phyloP scores from a whole-genome alignment of 2,113 vertebrate species.

The Sisor rabdophorus region DNA sequence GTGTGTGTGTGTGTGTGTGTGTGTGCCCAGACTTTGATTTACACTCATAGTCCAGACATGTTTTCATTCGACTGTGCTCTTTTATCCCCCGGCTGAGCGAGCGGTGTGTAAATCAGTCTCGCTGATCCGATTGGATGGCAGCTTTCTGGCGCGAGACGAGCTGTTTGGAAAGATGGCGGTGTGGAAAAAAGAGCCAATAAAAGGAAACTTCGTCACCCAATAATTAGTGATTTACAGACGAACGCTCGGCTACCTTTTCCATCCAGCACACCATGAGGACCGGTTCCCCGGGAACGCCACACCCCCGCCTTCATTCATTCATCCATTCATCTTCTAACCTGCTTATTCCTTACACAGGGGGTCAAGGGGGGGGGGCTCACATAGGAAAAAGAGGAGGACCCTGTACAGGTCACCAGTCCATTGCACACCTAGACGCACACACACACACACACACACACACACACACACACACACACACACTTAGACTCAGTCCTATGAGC shows the following conservation, averaged over 20 bases:
- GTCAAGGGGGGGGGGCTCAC: too few species aligned
- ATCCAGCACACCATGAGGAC: slow-evolving; percentile 35
- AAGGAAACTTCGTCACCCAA: slow-evolving; percentile 49
- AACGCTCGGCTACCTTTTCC: slow-evolving; percentile 38
- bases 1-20: slow-evolving; percentile 32
- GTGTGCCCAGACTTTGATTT: slow-evolving; percentile 54
- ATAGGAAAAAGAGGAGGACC: too few species aligned
- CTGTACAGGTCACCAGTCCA: too few species aligned
- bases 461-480: too few species aligned
- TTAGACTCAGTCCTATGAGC: too few species aligned
- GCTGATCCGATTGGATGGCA: slow-evolving; percentile 54
- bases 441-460: too few species aligned
- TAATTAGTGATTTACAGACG: slow-evolving; percentile 36
- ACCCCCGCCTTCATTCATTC: not conserved
- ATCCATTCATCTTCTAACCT: too few species aligned
- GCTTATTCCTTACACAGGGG: too few species aligned
- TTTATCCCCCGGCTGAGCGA: slow-evolving; percentile 55
- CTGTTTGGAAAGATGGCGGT: slow-evolving; percentile 51
- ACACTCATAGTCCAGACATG: slow-evolving; percentile 54
- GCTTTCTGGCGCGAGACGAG: slow-evolving; percentile 44
- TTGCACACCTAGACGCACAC: too few species aligned
- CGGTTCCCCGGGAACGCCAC: not conserved
- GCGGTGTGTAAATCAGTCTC: slow-evolving; percentile 48
- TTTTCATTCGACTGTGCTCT: slow-evolving; percentile 58
- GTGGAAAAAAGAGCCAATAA: slow-evolving; percentile 43